Percentiles rank a stretch among this genome's conserved stretches.
Conservation (phyloP, 2,888 invertebrate genomes). For the Horisme vitalbata region DNA sequence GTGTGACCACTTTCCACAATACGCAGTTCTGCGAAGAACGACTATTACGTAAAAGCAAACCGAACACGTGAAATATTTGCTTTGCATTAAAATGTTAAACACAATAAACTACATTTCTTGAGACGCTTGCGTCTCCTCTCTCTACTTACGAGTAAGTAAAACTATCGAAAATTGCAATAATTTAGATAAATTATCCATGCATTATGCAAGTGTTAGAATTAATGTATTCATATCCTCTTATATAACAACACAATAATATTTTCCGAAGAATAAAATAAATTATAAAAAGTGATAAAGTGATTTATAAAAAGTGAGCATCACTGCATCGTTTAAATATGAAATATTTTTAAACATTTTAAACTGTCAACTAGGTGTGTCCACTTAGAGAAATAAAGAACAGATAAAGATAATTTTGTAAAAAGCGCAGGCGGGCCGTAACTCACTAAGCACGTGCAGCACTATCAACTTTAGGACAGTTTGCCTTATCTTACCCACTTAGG, state of each 20-base stretch:
- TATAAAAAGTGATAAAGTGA: too few species aligned
- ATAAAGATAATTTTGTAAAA: slow-evolving; percentile 70
- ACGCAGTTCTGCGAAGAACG: slow-evolving; percentile 33
- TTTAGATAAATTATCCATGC: too few species aligned
- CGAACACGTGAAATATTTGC: slow-evolving; percentile 13
- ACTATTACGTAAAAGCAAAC: slow-evolving; percentile 35
- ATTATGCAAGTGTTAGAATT: too few species aligned
- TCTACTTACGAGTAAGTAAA: too few species aligned
- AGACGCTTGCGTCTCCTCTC: slow-evolving; percentile 3
- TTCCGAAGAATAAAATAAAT: too few species aligned
- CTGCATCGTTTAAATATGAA: slow-evolving; percentile 32
- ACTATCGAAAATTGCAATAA: too few species aligned
- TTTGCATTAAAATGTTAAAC: slow-evolving; percentile 19
- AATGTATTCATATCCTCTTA: too few species aligned
- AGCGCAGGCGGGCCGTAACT: slow-evolving; percentile 42
- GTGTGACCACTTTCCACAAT: slow-evolving; percentile 43
- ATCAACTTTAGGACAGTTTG: slow-evolving; percentile 67
- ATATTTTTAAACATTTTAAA: slow-evolving; percentile 20
- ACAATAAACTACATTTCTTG: slow-evolving; percentile 23
- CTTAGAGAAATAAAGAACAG: slow-evolving; percentile 53
- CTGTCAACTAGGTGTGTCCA: slow-evolving; percentile 47
- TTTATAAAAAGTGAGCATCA: too few species aligned
- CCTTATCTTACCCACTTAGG: slow-evolving; percentile 73
- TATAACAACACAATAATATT: too few species aligned
- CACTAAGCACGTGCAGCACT: slow-evolving; percentile 59